These are phyloP conservation scores for Notodonta ziczac DNA, from an alignment of 2,888 invertebrate genomes.

Conservation along the genomic window DNA sequence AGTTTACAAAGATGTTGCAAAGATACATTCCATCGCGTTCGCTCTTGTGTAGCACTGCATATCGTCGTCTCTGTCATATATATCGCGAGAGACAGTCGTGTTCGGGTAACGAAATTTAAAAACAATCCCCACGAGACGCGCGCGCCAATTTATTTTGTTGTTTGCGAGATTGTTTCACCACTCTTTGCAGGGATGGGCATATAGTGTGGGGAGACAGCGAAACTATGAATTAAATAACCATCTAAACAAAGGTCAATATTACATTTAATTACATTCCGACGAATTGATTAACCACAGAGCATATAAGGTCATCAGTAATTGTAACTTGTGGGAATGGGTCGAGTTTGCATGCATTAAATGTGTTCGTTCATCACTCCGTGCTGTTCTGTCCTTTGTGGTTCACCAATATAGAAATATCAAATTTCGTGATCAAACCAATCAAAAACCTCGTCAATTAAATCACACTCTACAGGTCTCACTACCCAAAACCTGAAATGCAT, in stretches of 20 bases:
- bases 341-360: too few relatives aligned
- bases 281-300: too few relatives aligned
- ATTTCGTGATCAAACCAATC: too few relatives aligned
- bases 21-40: slow-evolving; percentile 30
- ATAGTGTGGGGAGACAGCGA: slow-evolving; percentile 27
- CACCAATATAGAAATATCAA: too few relatives aligned
- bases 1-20: slow-evolving; percentile 34
- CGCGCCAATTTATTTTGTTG: slow-evolving; percentile 66
- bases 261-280: too few relatives aligned
- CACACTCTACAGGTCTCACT: too few relatives aligned
- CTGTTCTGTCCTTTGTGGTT: too few relatives aligned
- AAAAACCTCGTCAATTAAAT: too few relatives aligned
- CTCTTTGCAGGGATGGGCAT: slow-evolving; percentile 25
- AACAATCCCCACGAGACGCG: slow-evolving; percentile 68
- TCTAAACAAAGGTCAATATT: background rate
- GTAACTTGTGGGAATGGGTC: too few relatives aligned
- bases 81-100: slow-evolving; percentile 37
- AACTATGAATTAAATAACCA: background rate
- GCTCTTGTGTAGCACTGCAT: slow-evolving; percentile 17
- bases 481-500: too few relatives aligned
- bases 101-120: slow-evolving; percentile 74
- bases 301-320: too few relatives aligned
- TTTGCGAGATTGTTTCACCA: slow-evolving; percentile 63
- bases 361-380: too few relatives aligned
- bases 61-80: slow-evolving; percentile 40